Evolutionary conservation across 2,797 vertebrate species (phyloP).

Genomic region (Macropus fuliginosus): DNA sequence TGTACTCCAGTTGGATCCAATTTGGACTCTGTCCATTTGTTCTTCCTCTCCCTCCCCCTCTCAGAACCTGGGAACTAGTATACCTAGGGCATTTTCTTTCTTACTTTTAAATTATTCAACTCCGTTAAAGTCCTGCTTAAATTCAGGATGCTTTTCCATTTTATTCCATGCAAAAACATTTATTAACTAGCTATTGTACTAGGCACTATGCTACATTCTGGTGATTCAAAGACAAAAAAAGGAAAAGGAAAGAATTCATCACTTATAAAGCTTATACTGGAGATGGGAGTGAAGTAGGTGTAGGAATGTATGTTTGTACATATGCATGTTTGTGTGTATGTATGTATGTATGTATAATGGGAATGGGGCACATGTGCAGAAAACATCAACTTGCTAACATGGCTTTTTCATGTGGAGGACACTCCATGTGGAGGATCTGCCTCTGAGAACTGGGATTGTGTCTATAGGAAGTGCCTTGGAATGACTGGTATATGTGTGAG

Average conservation of each 20-base stretch:
- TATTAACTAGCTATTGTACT: not conserved
- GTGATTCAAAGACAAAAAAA: not conserved
- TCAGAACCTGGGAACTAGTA: accelerated
- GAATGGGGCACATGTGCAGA: not conserved
- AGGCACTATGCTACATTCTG: not conserved
- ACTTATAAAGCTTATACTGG: not conserved
- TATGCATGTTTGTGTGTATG: not conserved
- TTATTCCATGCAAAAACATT: not conserved
- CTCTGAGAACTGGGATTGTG: not conserved
- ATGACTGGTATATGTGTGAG: not conserved
- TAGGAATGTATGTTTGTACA: not conserved
- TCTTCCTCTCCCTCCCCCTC: not conserved
- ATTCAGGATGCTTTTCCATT: not conserved
- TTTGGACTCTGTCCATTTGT: not conserved
- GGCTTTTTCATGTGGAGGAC: not conserved
- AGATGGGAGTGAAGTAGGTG: not conserved
- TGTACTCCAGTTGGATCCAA: not conserved
- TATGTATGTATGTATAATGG: not conserved
- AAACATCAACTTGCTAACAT: not conserved
- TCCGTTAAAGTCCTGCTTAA: not conserved
- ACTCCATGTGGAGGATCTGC: not conserved
- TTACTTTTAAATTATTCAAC: not conserved
- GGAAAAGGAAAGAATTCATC: not conserved
- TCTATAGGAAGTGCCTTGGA: not conserved
- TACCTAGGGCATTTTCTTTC: not conserved